These are phyloP conservation scores for Hymenochirus boettgeri DNA, from an alignment of 2,113 vertebrate species.

Conservation along the genomic window DNA sequence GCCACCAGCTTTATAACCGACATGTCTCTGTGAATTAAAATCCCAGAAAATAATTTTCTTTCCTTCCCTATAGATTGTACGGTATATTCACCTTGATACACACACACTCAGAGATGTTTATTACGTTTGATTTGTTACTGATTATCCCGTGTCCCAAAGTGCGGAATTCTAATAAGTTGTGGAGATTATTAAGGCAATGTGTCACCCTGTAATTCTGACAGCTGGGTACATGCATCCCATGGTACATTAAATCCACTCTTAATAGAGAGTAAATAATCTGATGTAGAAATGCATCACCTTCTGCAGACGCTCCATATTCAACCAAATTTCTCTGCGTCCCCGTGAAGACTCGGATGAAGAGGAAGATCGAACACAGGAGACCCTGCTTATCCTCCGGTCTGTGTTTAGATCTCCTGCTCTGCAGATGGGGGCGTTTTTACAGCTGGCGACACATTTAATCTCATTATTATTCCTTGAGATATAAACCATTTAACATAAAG, in stretches of 20 bases:
- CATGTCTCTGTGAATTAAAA: background rate
- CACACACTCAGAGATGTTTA: no score
- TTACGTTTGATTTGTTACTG: constrained; percentile 14
- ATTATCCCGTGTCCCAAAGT: constrained; percentile 15
- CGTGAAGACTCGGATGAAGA: background rate
- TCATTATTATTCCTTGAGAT: constrained; percentile 4
- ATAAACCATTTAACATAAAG: constrained; percentile 16
- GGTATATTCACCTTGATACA: no score
- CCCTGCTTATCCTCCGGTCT: background rate
- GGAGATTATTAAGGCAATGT: constrained; percentile 31
- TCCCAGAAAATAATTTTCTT: no score
- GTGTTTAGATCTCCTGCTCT: constrained; percentile 13
- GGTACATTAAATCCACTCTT: constrained; percentile 7
- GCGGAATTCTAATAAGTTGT: constrained; percentile 23
- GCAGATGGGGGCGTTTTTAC: constrained; percentile 22
- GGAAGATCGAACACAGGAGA: constrained; percentile 1
- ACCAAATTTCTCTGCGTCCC: constrained; percentile 11
- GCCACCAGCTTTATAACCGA: no score
- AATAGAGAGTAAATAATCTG: constrained; percentile 29
- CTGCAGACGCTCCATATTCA: constrained; percentile 18
- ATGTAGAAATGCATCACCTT: constrained; percentile 11
- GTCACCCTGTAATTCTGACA: constrained; percentile 16
- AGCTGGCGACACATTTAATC: constrained; percentile 17
- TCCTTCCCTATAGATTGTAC: no score
- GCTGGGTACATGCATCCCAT: constrained; percentile 29